A percentile compares a stretch with the other conserved stretches of the same genome.
phyloP scores from a whole-genome alignment of 2,113 vertebrate species.

The Capreolus pygargus region DNA sequence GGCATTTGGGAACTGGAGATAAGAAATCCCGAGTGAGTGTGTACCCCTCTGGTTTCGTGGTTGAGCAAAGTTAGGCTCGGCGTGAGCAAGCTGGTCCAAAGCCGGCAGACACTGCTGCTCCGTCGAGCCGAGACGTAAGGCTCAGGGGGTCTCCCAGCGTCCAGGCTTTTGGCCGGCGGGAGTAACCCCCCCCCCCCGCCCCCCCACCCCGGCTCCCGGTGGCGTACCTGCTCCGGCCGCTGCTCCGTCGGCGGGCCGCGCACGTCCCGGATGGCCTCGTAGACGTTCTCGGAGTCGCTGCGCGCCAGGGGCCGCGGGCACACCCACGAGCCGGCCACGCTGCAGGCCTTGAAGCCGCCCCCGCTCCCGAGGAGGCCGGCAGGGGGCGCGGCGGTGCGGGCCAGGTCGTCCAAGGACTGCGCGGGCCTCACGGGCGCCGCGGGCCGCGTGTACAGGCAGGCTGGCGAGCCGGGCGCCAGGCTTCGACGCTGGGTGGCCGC shows the following conservation, averaged over 20 bases:
- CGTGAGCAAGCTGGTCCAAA: not conserved
- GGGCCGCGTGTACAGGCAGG: not conserved
- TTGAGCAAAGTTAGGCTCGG: not conserved
- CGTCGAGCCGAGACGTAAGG: not conserved
- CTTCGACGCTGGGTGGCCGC: not conserved
- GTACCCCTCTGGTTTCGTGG: not conserved
- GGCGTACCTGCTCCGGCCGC: conserved; percentile 36
- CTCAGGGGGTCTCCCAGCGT: not conserved
- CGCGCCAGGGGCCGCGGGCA: conserved; percentile 35
- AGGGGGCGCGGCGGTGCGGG: not conserved
- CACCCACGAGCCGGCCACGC: conserved; percentile 63
- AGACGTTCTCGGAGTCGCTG: conserved; percentile 83
- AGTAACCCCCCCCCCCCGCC: accelerated
- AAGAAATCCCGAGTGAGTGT: not conserved
- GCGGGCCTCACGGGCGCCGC: conserved; percentile 60
- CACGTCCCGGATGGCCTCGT: conserved; percentile 81
- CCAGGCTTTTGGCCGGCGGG: accelerated
- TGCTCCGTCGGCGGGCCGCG: not conserved
- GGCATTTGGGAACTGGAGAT: not conserved
- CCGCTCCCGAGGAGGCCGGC: not conserved
- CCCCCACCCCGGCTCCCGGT: not conserved
- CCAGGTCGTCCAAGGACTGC: conserved; percentile 80
- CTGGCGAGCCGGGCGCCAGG: not conserved
- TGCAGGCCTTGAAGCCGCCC: conserved; percentile 48
- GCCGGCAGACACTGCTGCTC: not conserved